A percentile compares a stretch with the other conserved stretches of the same genome.
phyloP scores from a whole-genome alignment of 2,888 invertebrate species.

The Linnaemya tessellans region DNA sequence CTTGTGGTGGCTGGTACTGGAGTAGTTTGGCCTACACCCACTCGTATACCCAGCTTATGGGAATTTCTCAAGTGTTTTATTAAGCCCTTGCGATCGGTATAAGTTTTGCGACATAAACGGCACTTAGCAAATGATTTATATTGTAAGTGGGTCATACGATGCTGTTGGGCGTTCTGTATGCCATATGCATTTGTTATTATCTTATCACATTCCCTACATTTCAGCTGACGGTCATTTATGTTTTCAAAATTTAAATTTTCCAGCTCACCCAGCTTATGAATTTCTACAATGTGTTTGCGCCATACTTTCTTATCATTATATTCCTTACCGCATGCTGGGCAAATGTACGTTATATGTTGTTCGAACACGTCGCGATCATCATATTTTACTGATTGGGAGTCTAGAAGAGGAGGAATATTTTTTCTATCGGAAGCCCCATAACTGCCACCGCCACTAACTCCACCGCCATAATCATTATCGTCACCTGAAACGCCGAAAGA shows the following conservation, averaged over 20 bases:
- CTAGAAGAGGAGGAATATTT: conserved; percentile 19
- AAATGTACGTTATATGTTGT: conserved; percentile 79
- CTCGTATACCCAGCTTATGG: conserved; percentile 73
- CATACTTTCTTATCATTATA: conserved; percentile 79
- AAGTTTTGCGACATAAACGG: conserved; percentile 79
- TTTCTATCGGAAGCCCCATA: conserved; percentile 43
- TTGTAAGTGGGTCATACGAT: conserved; percentile 79
- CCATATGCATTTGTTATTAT: conserved; percentile 81
- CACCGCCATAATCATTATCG: conserved; percentile 61
- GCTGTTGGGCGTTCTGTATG: conserved; percentile 80
- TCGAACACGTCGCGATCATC: conserved; percentile 78
- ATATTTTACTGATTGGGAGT: conserved; percentile 69
- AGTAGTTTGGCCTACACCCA: conserved; percentile 5
- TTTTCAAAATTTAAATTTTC: conserved; percentile 78
- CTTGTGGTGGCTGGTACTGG: conserved; percentile 18
- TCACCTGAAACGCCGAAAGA: conserved; percentile 32
- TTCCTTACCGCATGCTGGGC: conserved; percentile 79
- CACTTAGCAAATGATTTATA: conserved; percentile 79
- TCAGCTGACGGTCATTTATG: conserved; percentile 78
- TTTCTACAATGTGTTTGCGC: conserved; percentile 79
- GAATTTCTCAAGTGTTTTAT: conserved; percentile 79
- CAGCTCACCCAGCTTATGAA: conserved; percentile 78
- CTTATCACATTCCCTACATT: conserved; percentile 79
- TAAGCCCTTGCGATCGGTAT: conserved; percentile 80
- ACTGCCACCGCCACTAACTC: not conserved